Conservation (phyloP, 2,888 invertebrate genomes). For the Vandiemenella viatica region DNA sequence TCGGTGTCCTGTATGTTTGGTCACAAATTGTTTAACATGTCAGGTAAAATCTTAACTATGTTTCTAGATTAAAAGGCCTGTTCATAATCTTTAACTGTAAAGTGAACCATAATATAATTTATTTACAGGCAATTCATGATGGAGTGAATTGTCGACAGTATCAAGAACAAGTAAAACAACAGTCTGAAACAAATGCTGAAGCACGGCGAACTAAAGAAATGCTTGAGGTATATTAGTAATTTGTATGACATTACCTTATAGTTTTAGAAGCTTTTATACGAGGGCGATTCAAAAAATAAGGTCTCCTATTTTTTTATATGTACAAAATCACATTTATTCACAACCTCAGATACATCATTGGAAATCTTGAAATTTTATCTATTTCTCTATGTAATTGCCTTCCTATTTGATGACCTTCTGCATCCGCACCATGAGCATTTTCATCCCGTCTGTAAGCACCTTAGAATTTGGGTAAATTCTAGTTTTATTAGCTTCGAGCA, state of each 20-base stretch:
- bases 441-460: no score
- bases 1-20: slow-evolving; percentile 66
- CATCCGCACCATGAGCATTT: no score
- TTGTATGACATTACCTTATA: neutral
- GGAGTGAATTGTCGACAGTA: slow-evolving; percentile 68
- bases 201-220: slow-evolving; percentile 60
- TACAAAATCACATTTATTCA: no score
- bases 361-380: no score
- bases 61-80: neutral
- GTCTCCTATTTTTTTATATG: no score
- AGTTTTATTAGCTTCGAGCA: no score
- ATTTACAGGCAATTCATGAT: slow-evolving; percentile 54
- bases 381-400: no score
- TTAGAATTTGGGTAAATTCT: no score
- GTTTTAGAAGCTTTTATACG: no score
- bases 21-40: slow-evolving; percentile 71
- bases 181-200: slow-evolving; percentile 49
- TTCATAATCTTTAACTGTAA: neutral
- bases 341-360: no score
- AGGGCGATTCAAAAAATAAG: no score
- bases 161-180: slow-evolving; percentile 45
- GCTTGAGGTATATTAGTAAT: slow-evolving; percentile 41
- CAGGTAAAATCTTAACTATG: slow-evolving; percentile 39
- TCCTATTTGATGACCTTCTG: no score
- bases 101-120: slow-evolving; percentile 3